Evolutionary conservation across 30 jellyfish, hydroid and myxozoan genomes (phyloP), one percentile per base, ranked within the genome.

Genomic region (Chironex yamaguchii): DNA sequence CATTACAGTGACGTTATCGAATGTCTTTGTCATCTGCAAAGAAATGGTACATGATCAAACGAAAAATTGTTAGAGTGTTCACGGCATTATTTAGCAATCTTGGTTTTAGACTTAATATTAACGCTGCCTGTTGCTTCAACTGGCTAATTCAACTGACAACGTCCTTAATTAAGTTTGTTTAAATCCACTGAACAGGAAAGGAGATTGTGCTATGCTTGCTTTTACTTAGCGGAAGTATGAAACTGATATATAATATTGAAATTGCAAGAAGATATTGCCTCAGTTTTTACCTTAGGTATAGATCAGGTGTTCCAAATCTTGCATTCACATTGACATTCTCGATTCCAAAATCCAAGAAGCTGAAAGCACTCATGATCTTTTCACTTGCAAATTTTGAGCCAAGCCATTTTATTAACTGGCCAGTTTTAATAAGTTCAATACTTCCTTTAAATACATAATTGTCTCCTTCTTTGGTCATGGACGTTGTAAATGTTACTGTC

Each of bases 311-410:
- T 3, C 97, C 95, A 63, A 91, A 91, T 30, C 31, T 67, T 1
- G 97, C 96, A 20, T 71, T 84, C 24, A 91, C 52, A 20, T 83
- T 91, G 62, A 91, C 89, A 84, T 91, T 94, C 1, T 72, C 26
- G 49, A 91, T 72, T 31, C 97, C 97, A 52, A 91, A 91, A 42
- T 91, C 87, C 67, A 91, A 54, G 33, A 62, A 77, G n/a, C 70
- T 58, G n/a, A 83, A 67, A 20, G 76, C 75, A 77, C 49, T 48
- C 90, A 85, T 2, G 0, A 87, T 74, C 48, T 85, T 89, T 36
- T 85, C 96, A 34, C 96, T 85, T 0, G 75, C 13, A 31, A 53
- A 85, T 42, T 74, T 85, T 20, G 77, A 69, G 29, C 96, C 96
- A 70, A 85, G 81, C 3, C 78, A 87, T 63, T 62, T 73, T 63